Conservation (phyloP, 2,888 invertebrate species). For the Petrolisthes cinctipes region DNA sequence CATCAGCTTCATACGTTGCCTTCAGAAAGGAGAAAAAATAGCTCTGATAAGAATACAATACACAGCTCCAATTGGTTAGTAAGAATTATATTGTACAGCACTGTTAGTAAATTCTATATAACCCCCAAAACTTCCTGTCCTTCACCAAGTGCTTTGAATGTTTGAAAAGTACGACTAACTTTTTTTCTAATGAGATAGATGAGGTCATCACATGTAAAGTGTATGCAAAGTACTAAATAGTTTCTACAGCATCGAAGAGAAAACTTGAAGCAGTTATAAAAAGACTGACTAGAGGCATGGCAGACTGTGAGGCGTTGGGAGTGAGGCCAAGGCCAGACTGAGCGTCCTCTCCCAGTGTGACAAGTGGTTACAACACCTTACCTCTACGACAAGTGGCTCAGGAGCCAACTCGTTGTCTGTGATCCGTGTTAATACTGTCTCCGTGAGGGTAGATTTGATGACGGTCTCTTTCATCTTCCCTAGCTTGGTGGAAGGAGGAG, state of each 20-base stretch:
- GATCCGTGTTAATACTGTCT: slow-evolving; percentile 93
- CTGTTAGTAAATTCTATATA: no score
- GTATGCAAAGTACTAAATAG: not conserved
- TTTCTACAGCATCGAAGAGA: not conserved
- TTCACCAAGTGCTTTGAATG: no score
- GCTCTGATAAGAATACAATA: no score
- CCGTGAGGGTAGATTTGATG: slow-evolving; percentile 95
- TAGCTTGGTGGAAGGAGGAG: slow-evolving; percentile 84
- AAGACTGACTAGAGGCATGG: slow-evolving; percentile 12
- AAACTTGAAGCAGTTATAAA: not conserved
- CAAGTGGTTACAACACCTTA: slow-evolving; percentile 71
- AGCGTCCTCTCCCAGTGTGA: slow-evolving; percentile 56
- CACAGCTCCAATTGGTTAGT: no score
- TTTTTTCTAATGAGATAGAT: not conserved
- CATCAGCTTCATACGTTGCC: no score
- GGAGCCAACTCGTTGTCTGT: slow-evolving; percentile 90
- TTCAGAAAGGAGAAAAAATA: no score
- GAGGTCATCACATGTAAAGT: not conserved
- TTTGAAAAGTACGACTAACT: no score
- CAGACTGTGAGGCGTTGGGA: not conserved
- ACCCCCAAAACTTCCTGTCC: no score
- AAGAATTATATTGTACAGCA: no score
- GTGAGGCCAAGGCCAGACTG: not conserved
- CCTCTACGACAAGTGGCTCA: slow-evolving; percentile 87
- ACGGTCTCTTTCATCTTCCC: slow-evolving; percentile 93